These are phyloP conservation scores for Pristionchus entomophagus DNA, from an alignment of 2,888 invertebrate species.

Conservation along the genomic window DNA sequence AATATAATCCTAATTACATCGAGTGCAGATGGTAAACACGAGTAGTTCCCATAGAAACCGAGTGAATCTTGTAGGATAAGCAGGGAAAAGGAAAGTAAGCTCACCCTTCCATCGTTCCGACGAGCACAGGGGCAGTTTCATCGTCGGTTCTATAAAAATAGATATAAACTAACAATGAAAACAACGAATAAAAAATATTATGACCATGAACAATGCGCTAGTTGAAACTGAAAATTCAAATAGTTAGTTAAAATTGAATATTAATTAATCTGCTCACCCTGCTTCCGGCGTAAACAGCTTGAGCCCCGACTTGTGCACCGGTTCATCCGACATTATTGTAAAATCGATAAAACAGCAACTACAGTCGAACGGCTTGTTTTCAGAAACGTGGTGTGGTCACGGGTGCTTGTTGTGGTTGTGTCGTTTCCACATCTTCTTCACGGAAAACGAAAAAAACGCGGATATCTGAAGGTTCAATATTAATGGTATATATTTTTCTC, in stretches of 20 bases:
- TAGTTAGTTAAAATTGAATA: background rate
- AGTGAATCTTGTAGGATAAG: background rate
- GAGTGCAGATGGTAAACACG: background rate
- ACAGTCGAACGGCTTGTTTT: too few relatives aligned
- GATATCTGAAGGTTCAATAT: too few relatives aligned
- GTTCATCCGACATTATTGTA: background rate
- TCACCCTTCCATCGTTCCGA: constrained; percentile 27
- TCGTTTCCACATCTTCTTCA: too few relatives aligned
- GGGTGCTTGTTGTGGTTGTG: too few relatives aligned
- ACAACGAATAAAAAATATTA: background rate
- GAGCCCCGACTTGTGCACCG: background rate
- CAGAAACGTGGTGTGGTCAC: too few relatives aligned
- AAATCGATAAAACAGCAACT: background rate
- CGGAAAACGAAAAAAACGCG: too few relatives aligned
- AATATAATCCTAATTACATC: background rate
- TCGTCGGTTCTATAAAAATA: background rate
- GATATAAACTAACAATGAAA: background rate
- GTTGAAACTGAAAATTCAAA: background rate
- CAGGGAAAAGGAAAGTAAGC: background rate
- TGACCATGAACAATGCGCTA: background rate
- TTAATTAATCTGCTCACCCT: background rate
- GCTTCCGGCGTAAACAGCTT: background rate
- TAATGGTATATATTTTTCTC: too few relatives aligned
- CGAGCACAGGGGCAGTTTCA: constrained; percentile 26
- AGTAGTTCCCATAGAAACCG: background rate